Evolutionary conservation across 2,888 invertebrate genomes (phyloP).

Genomic region (Cancer borealis): DNA sequence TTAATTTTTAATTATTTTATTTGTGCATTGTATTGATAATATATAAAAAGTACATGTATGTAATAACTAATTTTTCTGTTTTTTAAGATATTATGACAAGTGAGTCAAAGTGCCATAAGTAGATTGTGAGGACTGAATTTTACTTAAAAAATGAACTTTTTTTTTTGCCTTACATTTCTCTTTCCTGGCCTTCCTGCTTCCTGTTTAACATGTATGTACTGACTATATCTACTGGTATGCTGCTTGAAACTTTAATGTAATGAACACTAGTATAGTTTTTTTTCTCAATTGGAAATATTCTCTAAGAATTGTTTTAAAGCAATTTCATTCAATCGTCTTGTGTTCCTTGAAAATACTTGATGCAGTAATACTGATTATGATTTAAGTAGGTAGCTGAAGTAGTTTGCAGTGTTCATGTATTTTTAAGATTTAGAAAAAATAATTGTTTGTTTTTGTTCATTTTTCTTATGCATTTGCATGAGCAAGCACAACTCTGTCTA

Average conservation of each 20-base stretch:
- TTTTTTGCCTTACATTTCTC: slow-evolving; percentile 14
- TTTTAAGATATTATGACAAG: background rate
- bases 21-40: background rate
- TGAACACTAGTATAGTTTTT: background rate
- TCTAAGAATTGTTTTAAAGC: background rate
- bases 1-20: background rate
- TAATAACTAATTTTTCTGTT: background rate
- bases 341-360: background rate
- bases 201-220: slow-evolving; percentile 41
- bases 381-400: background rate
- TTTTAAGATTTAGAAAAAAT: background rate
- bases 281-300: background rate
- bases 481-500: background rate
- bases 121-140: background rate
- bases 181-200: slow-evolving; percentile 41
- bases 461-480: background rate
- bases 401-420: background rate
- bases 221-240: background rate
- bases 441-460: no score
- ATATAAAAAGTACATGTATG: background rate
- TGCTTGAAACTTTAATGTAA: background rate
- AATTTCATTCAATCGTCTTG: background rate
- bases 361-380: background rate
- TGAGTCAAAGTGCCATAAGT: background rate
- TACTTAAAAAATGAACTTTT: background rate